phyloP scores from a whole-genome alignment of 2,113 vertebrate species.

The Girardinichthys multiradiatus region DNA sequence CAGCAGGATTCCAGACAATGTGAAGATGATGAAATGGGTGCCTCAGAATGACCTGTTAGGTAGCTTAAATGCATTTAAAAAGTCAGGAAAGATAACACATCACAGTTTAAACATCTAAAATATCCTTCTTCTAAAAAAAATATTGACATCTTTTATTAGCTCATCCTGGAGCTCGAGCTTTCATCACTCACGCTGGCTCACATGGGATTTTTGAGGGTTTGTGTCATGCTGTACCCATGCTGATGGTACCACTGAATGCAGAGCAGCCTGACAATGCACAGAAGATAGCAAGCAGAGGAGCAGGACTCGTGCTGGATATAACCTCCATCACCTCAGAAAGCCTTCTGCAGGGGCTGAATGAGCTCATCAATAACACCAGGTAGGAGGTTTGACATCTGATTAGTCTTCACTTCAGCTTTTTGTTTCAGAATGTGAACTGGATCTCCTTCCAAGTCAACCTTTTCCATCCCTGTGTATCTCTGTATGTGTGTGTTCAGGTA shows the following conservation, averaged over 20 bases:
- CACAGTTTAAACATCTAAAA: not conserved
- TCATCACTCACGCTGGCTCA: slow-evolving; percentile 92
- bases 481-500: slow-evolving; percentile 82
- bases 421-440: too few relatives aligned
- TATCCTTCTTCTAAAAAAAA: not conserved
- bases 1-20: slow-evolving; percentile 82
- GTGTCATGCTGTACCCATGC: slow-evolving; percentile 91
- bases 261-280: slow-evolving; percentile 91
- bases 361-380: slow-evolving; percentile 88
- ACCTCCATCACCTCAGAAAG: slow-evolving; percentile 81
- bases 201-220: slow-evolving; percentile 91
- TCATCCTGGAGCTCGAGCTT: slow-evolving; percentile 88
- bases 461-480: slow-evolving; percentile 17
- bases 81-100: not conserved
- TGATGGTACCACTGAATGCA: slow-evolving; percentile 87
- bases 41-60: slow-evolving; percentile 96
- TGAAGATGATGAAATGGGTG: slow-evolving; percentile 91
- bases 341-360: slow-evolving; percentile 81
- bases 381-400: slow-evolving; percentile 60
- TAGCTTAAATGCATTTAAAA: slow-evolving; percentile 13
- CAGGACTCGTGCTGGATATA: slow-evolving; percentile 84
- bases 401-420: not conserved
- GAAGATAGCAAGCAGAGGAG: slow-evolving; percentile 81
- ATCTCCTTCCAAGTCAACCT: not conserved
- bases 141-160: slow-evolving; percentile 68